Evolutionary conservation across 2,113 vertebrate genomes (phyloP), one percentile per base, ranked within the genome.

Genomic region (Gavialis gangeticus): DNA sequence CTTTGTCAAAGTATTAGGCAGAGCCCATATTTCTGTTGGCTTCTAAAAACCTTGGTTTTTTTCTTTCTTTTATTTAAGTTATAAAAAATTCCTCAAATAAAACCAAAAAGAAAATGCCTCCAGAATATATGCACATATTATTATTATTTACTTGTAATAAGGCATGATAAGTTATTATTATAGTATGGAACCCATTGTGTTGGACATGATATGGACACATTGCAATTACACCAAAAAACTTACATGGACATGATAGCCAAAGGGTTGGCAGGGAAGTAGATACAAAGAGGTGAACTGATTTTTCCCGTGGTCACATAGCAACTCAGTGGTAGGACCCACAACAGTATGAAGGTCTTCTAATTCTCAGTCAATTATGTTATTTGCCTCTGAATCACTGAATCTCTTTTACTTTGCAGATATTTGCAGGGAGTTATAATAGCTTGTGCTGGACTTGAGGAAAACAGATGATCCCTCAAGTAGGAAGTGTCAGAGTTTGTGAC

Each of bases 381-480:
- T 58, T 76, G 28, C 56, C 63, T 94, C 28, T 93, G 58, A 88
- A 94, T 88, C 88, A 94, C 84, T 87, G 76, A 87, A 95, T 87
- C 87, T 88, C 73, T 90, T 79, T 88, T 91, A 92, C 92, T 96
- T 88, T 76, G 87, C 91, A 85, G 67, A 75, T 82, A 92, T 85
- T 91, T 88, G 82, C 2, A 4, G 82, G 91, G 73, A 91, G 88
- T 93, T 10, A 4, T 79, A 88, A 54, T 46, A 85, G 19, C 66
- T 93, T 90, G 5, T 82, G 25, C 88, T 60, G 91, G 76, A 83
- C 82, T 63, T 93, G 63, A 81, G 62, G 67, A 93, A 94, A 81
- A 79, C 24, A 27, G 55, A 85, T 78, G 73, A 37, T 91, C 79
- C 67, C 85, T 81, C 54, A 85, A 94, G 84, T 79, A 63, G 79